Base-by-base conservation (phyloP, 2,113 vertebrate species). In the Eubucco bourcierii region DNA sequence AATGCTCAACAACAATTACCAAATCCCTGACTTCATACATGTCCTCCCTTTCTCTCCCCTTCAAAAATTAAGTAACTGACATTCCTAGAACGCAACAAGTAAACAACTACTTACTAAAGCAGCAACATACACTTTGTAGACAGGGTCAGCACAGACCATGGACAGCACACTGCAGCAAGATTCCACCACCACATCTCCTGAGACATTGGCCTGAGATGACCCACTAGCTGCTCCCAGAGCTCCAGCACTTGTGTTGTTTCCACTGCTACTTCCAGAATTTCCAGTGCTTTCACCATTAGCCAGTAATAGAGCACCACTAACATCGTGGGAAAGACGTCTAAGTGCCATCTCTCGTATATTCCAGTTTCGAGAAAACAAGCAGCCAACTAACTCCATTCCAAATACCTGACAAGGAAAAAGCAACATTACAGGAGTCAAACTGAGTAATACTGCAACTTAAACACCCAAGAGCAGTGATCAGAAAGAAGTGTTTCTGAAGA, bases 61-160 rank as follows among this genome's bases (percentile, higher is more conserved):
- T 70, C 15, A 77, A 60, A 90, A 83, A 29, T 9, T 3, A 72
- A 72, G 2, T 33, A 34, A 65, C 13, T 4, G 2, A 87, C 91
- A 81, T 63, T 65, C 46, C 33, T 66, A 73, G 23, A 80, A 90
- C 87, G 87, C 23, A 60, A 78, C 16, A 18, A 70, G 28, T 64
- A 95, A 95, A 77, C 46, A 90, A 6, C 84, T 95, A 98, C 98
- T 98, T 97, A 99, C 98, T 98, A 99, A 98, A 95, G 98, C 98
- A 94, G 98, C 98, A 97, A 99, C 98, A 73, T 99, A 99, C 89
- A 99, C 98, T 97, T 99, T 99, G 98, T 99, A 99, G 97, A 99
- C 98, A 61, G 98, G 98, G 96, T 99, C 98, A 2, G 98, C 98
- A 88, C 98, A 99, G 95, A 99, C 98, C 97, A 98, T 98, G 29